Base-by-base conservation (phyloP, 1,140 invertebrate species). In the Aradophagus sp. region DNA sequence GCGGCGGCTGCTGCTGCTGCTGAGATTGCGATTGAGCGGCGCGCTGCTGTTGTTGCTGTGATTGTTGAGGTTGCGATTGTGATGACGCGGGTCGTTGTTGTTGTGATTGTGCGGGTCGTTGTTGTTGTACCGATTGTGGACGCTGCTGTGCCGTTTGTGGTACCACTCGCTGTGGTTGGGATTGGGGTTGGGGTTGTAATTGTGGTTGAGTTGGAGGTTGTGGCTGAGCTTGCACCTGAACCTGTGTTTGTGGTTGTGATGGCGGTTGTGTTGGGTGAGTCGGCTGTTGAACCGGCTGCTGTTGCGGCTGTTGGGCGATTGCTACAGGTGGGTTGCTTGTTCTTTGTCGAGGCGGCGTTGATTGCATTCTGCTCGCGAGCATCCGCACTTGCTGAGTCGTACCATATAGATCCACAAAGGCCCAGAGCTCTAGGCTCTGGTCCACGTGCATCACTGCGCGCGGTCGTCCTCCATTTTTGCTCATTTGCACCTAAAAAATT, bases 321-420 rank as follows among this genome's bases (percentile, higher is more conserved):
- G 50, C 34, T 0, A 68, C 58, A 0, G 72, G 66, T 0, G 74
- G 62, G 19, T 74, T 76, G 48, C 50, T 66, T 16, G 79, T 81
- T 2, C 78, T 72, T 15, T 79, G 79, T 76, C 86, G 59, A 48
- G 86, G 77, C 0, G 80, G 76, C 0, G n/a, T n/a, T n/a, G 84
- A 81, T 0, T 79, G 75, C 8, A 79, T 80, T 16, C 82, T 66
- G 8, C 83, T 82, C 2, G 83, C 91, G 19, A 95, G 80, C 72
- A 93, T 88, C 62, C 92, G 88, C 5, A 99, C 91, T 72, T 93
- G 92, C 77, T 94, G 91, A 1, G 97, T 97, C 52, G 94, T 95
- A 0, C 97, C 97, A 77, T 97, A 98, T 0, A 99, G 91, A 81
- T 99, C 97, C 53, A 98, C 93, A 83, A 98, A 98, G 1, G 95